phyloP scores from a whole-genome alignment of 2,888 invertebrate species.

The Lasioglossum figueresi region DNA sequence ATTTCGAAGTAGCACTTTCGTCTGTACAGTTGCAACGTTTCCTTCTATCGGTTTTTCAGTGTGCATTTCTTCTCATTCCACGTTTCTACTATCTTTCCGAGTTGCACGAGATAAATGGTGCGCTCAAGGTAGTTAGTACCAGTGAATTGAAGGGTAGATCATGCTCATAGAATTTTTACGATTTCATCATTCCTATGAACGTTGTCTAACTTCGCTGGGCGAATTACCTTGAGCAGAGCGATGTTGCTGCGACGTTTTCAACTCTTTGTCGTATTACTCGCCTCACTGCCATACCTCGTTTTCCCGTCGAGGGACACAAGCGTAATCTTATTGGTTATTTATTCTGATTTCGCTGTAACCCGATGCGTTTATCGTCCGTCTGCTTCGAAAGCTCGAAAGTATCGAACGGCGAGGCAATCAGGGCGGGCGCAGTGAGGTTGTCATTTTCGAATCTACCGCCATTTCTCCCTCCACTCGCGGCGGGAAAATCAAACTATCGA shows the following conservation, averaged over 20 bases:
- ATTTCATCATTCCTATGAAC: not conserved
- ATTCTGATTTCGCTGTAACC: slow-evolving; percentile 6
- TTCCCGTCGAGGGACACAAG: not conserved
- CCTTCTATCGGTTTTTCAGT: not conserved
- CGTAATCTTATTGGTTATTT: not conserved
- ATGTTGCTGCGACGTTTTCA: not conserved
- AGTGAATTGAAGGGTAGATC: not conserved
- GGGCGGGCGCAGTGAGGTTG: not conserved
- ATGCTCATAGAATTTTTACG: not conserved
- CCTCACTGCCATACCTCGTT: slow-evolving; percentile 10
- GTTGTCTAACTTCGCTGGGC: not conserved
- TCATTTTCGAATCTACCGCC: not conserved
- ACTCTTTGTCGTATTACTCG: not conserved
- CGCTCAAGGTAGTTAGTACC: slow-evolving; percentile 31
- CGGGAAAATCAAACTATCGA: slow-evolving; percentile 35
- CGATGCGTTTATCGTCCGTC: slow-evolving; percentile 21
- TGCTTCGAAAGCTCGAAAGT: not conserved
- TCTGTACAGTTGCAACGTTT: slow-evolving; percentile 32
- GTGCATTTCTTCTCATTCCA: slow-evolving; percentile 39
- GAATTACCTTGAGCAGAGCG: not conserved
- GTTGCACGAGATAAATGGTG: not conserved
- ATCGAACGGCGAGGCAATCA: not conserved
- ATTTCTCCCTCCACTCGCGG: not conserved
- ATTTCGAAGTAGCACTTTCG: slow-evolving; percentile 63
- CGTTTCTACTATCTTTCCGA: not conserved